Conservation (phyloP, 1,140 invertebrate species). For the Ips nitidus region DNA sequence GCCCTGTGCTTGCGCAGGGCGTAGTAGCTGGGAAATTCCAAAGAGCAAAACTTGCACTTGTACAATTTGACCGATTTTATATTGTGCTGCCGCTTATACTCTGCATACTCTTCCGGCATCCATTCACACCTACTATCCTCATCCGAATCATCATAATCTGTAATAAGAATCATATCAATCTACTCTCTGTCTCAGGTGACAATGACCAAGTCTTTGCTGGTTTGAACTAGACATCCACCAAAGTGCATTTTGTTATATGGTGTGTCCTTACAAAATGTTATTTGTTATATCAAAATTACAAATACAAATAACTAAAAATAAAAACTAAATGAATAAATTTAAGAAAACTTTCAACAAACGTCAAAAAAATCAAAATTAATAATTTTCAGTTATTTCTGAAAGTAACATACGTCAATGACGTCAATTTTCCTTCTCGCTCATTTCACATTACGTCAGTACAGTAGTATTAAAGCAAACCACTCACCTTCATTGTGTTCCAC, state of each 20-base stretch:
- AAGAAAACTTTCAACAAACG: too few species aligned
- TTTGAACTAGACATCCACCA: not conserved
- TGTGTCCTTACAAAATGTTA: too few species aligned
- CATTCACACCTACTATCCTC: constrained; percentile 33
- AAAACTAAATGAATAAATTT: too few species aligned
- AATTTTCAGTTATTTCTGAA: too few species aligned
- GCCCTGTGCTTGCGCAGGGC: constrained; percentile 24
- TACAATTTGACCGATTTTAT: constrained; percentile 12
- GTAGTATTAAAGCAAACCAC: not conserved
- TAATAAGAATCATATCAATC: not conserved
- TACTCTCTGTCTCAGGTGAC: not conserved
- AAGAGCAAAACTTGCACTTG: constrained; percentile 23
- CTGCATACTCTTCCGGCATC: constrained; percentile 38
- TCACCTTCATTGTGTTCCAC: not conserved
- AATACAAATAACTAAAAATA: too few species aligned
- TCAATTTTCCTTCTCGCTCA: too few species aligned
- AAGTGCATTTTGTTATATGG: too few species aligned
- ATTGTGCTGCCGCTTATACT: constrained; percentile 32
- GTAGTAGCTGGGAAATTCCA: constrained; percentile 19
- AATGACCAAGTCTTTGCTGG: not conserved
- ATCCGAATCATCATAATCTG: constrained; percentile 28
- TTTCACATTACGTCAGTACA: too few species aligned
- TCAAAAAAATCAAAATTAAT: too few species aligned
- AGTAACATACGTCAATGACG: too few species aligned
- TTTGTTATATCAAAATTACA: too few species aligned